Evolutionary conservation across 2,797 vertebrate species (phyloP).

Genomic region (Euphonia xanthogaster): DNA sequence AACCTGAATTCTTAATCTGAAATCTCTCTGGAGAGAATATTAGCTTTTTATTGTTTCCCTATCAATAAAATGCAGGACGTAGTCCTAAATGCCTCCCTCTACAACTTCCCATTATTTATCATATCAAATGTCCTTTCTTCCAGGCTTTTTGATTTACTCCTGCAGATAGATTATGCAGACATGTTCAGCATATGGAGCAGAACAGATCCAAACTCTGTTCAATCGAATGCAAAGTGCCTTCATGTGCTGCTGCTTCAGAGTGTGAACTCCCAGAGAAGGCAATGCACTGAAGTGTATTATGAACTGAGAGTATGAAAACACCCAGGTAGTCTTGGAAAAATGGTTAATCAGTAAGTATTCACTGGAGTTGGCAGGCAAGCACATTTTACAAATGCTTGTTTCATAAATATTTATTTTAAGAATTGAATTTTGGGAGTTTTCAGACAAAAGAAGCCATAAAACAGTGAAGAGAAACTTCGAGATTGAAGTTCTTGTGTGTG

Average conservation of each 20-base stretch:
- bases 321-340: not conserved
- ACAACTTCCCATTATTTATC: slow-evolving; percentile 23
- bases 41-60: slow-evolving; percentile 35
- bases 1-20: not conserved
- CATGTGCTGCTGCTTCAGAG: not conserved
- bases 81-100: not conserved
- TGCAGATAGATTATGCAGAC: not conserved
- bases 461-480: not conserved
- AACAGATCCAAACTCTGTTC: not conserved
- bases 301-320: not conserved
- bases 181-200: not conserved
- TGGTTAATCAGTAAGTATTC: not conserved
- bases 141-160: not conserved
- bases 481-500: not conserved
- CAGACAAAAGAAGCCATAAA: not conserved
- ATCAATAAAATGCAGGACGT: slow-evolving; percentile 22
- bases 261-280: not conserved
- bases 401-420: not conserved
- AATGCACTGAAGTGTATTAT: not conserved
- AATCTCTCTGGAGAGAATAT: not conserved
- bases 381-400: not conserved
- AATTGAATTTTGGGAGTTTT: not conserved
- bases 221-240: not conserved
- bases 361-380: not conserved
- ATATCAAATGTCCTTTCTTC: not conserved